These are phyloP conservation scores for Sitodiplosis mosellana DNA, from an alignment of 1,140 invertebrate species.

Conservation along the genomic window DNA sequence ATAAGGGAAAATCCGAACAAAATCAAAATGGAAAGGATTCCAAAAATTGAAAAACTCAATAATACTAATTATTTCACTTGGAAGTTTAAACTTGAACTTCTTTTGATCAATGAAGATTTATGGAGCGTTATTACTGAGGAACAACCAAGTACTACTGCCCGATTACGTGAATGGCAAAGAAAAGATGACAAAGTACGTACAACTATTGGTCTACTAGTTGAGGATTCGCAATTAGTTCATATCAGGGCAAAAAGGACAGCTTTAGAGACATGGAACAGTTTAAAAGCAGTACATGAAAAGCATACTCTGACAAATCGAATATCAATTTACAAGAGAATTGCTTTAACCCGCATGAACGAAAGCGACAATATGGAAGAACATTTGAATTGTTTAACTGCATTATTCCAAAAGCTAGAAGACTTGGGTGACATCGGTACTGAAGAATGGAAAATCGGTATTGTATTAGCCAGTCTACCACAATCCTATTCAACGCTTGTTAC, in stretches of 20 bases:
- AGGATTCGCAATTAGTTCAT: constrained; percentile 1
- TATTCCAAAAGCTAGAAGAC: constrained; percentile 2
- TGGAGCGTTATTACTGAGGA: too few relatives aligned
- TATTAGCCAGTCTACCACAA: too few relatives aligned
- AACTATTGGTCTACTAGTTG: constrained; percentile 1
- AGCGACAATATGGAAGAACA: background rate
- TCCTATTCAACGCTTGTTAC: background rate
- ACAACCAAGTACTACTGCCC: too few relatives aligned
- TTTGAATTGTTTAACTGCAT: background rate
- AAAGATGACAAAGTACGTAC: constrained; percentile 1
- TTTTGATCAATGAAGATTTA: too few relatives aligned
- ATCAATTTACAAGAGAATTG: background rate
- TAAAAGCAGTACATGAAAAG: too few relatives aligned
- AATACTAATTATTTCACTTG: too few relatives aligned
- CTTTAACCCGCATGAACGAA: constrained; percentile 1
- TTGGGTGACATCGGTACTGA: background rate
- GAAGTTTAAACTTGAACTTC: too few relatives aligned
- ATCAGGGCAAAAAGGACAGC: too few relatives aligned
- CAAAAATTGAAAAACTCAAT: too few relatives aligned
- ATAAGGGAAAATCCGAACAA: too few relatives aligned
- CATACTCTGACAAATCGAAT: constrained; percentile 1
- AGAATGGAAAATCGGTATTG: background rate
- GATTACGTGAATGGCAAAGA: background rate
- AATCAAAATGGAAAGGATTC: too few relatives aligned
- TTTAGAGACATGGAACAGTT: too few relatives aligned